A percentile compares a stretch with the other conserved stretches of the same genome.
These are phyloP conservation scores for Neelides sp. DNA, from an alignment of 1,140 invertebrate species.

Conservation along the genomic window DNA sequence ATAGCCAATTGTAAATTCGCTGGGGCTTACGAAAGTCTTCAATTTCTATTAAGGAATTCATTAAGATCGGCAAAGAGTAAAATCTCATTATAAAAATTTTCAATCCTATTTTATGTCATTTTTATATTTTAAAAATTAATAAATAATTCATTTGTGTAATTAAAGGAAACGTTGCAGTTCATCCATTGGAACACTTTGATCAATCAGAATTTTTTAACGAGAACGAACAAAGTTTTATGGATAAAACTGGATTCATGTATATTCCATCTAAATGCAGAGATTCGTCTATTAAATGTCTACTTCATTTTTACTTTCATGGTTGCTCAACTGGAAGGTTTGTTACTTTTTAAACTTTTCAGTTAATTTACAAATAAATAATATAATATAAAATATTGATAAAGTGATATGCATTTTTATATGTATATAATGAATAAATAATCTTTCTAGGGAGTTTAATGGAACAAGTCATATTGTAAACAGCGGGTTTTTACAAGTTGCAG, in stretches of 20 bases:
- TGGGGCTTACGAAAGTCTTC: slow-evolving; percentile 14
- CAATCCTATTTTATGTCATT: no score
- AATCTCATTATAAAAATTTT: no score
- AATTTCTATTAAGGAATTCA: slow-evolving; percentile 13
- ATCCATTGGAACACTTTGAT: slow-evolving; percentile 17
- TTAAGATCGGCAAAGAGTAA: no score
- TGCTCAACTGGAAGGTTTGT: slow-evolving; percentile 15
- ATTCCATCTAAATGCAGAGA: slow-evolving; percentile 13
- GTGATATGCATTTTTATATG: no score
- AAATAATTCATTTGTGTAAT: no score
- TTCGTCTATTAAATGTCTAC: slow-evolving; percentile 6
- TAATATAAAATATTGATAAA: background rate
- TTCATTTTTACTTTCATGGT: slow-evolving; percentile 27
- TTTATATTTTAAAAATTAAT: no score
- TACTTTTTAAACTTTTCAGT: background rate
- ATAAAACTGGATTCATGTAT: slow-evolving; percentile 20
- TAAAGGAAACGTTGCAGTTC: no score
- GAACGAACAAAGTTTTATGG: slow-evolving; percentile 15
- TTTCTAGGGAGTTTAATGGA: slow-evolving; percentile 17
- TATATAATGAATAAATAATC: no score
- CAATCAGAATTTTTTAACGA: slow-evolving; percentile 20
- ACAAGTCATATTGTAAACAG: slow-evolving; percentile 13
- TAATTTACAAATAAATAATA: background rate
- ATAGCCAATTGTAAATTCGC: slow-evolving; percentile 18
- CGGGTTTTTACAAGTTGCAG: slow-evolving; percentile 23